Evolutionary conservation across 2,888 invertebrate species (phyloP), one percentile per base, ranked within the genome.

Genomic region (Osmoderma eremita): DNA sequence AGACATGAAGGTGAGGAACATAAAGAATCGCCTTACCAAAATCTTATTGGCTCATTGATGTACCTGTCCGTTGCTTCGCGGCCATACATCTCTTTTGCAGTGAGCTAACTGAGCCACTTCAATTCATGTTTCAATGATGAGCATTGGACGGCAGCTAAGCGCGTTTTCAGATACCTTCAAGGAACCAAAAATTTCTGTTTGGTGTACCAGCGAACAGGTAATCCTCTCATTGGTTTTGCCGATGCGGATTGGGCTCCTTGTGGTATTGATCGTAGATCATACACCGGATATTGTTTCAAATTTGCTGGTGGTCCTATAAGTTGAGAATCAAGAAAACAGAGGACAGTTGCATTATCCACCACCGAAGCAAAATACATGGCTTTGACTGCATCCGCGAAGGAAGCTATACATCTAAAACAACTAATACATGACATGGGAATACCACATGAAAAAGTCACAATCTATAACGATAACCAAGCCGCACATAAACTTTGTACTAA

Each of bases 351-450:
- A 2, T 61, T 72, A 1, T 71, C 72, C 4, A 68, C 72, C 1
- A 68, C 73, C 12, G 72, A 74, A 63, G 70, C 72, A 4, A 72
- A 73, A 54, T 73, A 72, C 41, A 69, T 73, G 67, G 63, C 70
- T 1, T 10, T 73, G 30, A 64, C 71, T 1, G 70, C 69, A 48
- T 50, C 67, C 15, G 50, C 67, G 10, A 73, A 74, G 42, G 73
- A 73, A 67, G 68, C 69, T 1, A 61, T 72, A n/a, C 67, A 70
- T 39, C 49, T 70, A 3, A 42, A 42, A 42, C 42, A 42, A 8
- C 42, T 42, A 42, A 42, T 13, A 42, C 13, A 17, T 13, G 42
- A 42, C 17, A 42, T 42, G 42, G 42, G 42, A 42, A 42, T 42
- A 0, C 42, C n/a, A 8, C 42, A 42, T 13, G 42, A 42, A 42